phyloP scores from a whole-genome alignment of 2,797 vertebrate species.

The Poecile montanus region DNA sequence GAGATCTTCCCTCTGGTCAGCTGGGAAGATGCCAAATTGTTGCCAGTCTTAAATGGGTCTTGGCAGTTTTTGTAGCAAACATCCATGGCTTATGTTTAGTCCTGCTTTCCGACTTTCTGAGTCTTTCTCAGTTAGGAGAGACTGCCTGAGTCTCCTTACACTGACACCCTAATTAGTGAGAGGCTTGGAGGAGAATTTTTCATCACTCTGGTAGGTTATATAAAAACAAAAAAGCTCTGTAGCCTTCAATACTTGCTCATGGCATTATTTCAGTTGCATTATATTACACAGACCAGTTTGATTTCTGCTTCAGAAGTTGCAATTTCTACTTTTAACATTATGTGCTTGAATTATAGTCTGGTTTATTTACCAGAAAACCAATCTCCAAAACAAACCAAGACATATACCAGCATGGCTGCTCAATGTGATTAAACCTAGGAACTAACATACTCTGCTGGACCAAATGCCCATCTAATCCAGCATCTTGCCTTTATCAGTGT shows the following conservation, averaged over 20 bases:
- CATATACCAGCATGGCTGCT: background rate
- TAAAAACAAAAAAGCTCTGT: background rate
- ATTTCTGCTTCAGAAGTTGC: constrained; percentile 21
- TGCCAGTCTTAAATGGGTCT: constrained; percentile 15
- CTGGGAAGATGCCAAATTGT: background rate
- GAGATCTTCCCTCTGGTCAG: constrained; percentile 33
- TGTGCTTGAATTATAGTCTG: background rate
- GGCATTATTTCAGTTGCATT: background rate
- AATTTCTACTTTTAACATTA: constrained; percentile 1
- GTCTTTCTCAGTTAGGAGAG: background rate
- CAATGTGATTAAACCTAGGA: constrained; percentile 1
- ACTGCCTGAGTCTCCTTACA: background rate
- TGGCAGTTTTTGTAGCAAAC: constrained; percentile 20
- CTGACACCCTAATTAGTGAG: background rate
- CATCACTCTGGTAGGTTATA: background rate
- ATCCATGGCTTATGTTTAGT: background rate
- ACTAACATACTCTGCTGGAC: constrained; percentile 10
- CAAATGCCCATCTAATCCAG: constrained; percentile 50
- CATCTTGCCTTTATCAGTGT: constrained; percentile 50
- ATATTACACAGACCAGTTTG: background rate
- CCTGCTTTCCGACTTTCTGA: constrained; percentile 8
- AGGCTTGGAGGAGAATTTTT: background rate
- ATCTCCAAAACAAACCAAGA: background rate
- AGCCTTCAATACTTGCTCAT: background rate
- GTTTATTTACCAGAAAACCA: constrained; percentile 13